phyloP scores from a whole-genome alignment of 2,797 vertebrate species.

The Notolepis coatsorum region DNA sequence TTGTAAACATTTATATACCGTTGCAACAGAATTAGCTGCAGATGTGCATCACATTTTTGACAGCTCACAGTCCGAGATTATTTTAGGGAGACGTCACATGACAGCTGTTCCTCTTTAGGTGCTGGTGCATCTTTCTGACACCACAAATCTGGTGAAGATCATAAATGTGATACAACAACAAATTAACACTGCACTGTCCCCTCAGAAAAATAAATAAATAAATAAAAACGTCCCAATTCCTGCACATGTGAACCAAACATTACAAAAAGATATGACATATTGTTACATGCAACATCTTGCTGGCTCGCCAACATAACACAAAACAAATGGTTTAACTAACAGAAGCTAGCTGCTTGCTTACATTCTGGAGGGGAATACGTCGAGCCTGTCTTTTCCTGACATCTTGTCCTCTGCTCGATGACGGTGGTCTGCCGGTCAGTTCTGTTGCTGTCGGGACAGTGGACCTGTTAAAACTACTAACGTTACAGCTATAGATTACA shows the following conservation, averaged over 20 bases:
- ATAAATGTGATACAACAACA: too few species aligned
- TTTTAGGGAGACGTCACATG: slow-evolving; percentile 67
- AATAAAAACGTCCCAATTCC: too few species aligned
- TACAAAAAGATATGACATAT: too few species aligned
- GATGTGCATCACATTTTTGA: slow-evolving; percentile 22
- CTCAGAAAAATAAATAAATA: too few species aligned
- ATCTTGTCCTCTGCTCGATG: slow-evolving; percentile 76
- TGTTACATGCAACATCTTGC: too few species aligned
- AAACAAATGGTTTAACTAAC: slow-evolving; percentile 26
- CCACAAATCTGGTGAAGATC: too few species aligned
- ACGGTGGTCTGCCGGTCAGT: not conserved
- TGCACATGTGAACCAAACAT: too few species aligned
- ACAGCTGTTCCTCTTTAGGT: slow-evolving; percentile 70
- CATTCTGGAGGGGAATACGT: slow-evolving; percentile 98
- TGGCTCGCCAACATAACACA: not conserved
- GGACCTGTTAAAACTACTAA: not conserved
- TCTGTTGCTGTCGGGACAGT: not conserved
- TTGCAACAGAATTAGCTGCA: not conserved
- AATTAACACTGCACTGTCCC: too few species aligned
- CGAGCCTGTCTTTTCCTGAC: slow-evolving; percentile 96
- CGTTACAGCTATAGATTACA: too few species aligned
- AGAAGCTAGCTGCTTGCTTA: slow-evolving; percentile 84
- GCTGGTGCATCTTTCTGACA: too few species aligned
- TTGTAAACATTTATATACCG: too few species aligned
- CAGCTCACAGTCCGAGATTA: too few species aligned